Base-by-base conservation (phyloP, 1,140 invertebrate genomes). In the Ooceraea biroi region DNA sequence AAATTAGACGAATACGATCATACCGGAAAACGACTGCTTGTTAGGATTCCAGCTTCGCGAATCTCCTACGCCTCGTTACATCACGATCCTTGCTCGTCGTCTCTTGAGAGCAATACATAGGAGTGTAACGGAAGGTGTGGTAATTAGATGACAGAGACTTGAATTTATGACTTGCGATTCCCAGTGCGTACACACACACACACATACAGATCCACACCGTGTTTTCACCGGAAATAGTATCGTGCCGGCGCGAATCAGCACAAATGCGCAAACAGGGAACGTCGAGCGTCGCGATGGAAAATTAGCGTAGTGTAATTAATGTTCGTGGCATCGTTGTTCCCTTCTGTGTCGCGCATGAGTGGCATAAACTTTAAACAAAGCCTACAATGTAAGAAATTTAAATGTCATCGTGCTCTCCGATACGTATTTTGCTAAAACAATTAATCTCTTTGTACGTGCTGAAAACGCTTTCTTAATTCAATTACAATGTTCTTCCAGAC, bases 91-190 rank as follows among this genome's bases (percentile, higher is more conserved):
- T 57, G 44, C 55, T 78, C 11, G 48, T 57, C 50, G 25, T 30
- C 50, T 69, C 76, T 12, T 22, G 65, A 80, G 76, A 46, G 22
- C 65, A 25, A 80, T 69, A 22, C 25, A 69, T 48, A 78, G 71
- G 60, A n/a, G 60, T 57, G 63, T 83, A 58, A 27, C 30, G 48
- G 22, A 83, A 83, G 52, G 73, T n/a, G 73, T 58, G 82, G 27
- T 83, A 83, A 83, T 83, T 83, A 83, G 19, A 58, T 57, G 72
- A 78, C 41, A 78, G 30, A 25, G 50, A 14, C 50, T 83, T 19
- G 48, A 83, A 83, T 83, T 83, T 83, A 63, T 57, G 73, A 78
- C 52, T 71, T 22, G 63, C 61, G 50, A 57, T 57, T 78, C 61
- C 73, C 60, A 36, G 0, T 57, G 73, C 82, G 61, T 65, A 58